These are phyloP conservation scores for Yponomeuta sedellus DNA, from an alignment of 2,888 invertebrate genomes.

Conservation along the genomic window DNA sequence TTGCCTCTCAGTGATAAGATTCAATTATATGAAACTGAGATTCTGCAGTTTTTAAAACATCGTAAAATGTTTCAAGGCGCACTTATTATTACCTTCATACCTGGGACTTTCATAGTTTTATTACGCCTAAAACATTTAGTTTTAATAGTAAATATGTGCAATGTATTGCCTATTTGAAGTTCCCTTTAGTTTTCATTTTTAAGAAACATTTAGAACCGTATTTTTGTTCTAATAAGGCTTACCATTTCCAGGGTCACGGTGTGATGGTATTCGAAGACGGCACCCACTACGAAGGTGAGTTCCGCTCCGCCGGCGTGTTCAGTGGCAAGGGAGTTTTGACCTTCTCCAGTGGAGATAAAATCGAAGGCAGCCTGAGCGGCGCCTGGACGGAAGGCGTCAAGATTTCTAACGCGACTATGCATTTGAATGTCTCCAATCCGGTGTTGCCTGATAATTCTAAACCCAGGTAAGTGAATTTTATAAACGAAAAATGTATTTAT, in stretches of 20 bases:
- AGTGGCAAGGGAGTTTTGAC: constrained; percentile 88
- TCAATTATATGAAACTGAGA: not conserved
- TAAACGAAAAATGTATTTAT: too few species aligned
- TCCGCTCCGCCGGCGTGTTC: constrained; percentile 86
- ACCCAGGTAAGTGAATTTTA: constrained; percentile 66
- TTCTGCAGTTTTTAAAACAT: too few species aligned
- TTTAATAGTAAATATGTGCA: too few species aligned
- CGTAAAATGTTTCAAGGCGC: too few species aligned
- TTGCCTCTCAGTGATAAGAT: not conserved
- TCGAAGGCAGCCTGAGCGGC: constrained; percentile 85
- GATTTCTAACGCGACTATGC: constrained; percentile 83
- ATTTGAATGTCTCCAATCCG: constrained; percentile 78
- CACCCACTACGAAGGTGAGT: constrained; percentile 92
- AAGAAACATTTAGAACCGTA: not conserved
- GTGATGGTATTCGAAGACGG: constrained; percentile 93
- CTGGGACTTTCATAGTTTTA: too few species aligned
- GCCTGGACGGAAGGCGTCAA: constrained; percentile 87
- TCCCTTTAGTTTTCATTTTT: too few species aligned
- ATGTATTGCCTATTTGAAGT: not conserved
- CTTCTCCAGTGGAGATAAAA: constrained; percentile 84
- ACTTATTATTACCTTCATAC: too few species aligned
- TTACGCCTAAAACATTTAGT: not conserved
- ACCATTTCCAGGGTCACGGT: constrained; percentile 82
- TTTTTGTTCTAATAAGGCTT: not conserved
- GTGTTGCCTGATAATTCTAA: constrained; percentile 72